phyloP scores from a whole-genome alignment of 2,113 vertebrate genomes.

The Phasianus colchicus region DNA sequence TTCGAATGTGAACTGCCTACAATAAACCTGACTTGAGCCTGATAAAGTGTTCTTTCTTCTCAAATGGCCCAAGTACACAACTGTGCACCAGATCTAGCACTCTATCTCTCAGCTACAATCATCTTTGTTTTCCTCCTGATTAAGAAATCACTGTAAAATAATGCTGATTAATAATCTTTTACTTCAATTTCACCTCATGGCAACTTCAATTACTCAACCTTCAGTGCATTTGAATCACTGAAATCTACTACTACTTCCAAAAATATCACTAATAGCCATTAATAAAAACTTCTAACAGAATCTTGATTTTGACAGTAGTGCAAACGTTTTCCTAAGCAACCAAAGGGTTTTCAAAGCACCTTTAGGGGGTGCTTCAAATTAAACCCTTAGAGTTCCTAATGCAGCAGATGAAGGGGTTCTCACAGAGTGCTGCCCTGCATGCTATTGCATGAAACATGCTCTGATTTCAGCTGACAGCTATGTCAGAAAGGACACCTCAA shows the following conservation, averaged over 20 bases:
- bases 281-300: not conserved
- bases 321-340: not conserved
- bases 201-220: slow-evolving; percentile 4
- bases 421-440: rapidly evolving
- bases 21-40: slow-evolving; percentile 42
- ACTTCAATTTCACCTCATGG: slow-evolving; percentile 2
- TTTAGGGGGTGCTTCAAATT: not conserved
- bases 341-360: not conserved
- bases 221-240: not conserved
- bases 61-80: not conserved
- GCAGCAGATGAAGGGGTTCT: not conserved
- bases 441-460: too few relatives aligned
- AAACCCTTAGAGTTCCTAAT: not conserved
- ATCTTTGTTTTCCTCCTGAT: slow-evolving; percentile 20
- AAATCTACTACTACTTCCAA: not conserved
- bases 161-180: slow-evolving; percentile 46
- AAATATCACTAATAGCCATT: not conserved
- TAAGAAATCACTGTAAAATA: slow-evolving; percentile 42
- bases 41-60: not conserved
- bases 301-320: not conserved
- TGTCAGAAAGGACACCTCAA: not conserved
- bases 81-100: slow-evolving; percentile 16
- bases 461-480: not conserved
- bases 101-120: not conserved
- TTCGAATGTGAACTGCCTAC: slow-evolving; percentile 20